These are phyloP conservation scores for Drosophila burlai DNA, from an alignment of 1,140 invertebrate species.

Conservation along the genomic window DNA sequence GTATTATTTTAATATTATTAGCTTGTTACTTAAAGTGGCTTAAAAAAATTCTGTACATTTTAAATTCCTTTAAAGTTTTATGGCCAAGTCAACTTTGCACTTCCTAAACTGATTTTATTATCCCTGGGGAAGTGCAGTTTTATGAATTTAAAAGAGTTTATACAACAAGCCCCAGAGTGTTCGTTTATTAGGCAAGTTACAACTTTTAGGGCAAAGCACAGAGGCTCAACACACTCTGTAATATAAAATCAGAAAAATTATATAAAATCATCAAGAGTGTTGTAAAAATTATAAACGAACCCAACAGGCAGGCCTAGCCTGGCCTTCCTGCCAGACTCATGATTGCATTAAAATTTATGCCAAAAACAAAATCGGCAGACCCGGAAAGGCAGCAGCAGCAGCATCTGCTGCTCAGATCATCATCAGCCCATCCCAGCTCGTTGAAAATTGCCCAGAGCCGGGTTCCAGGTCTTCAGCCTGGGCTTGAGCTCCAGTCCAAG, in stretches of 20 bases:
- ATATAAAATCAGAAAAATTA: conserved; percentile 5
- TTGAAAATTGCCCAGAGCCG: conserved; percentile 56
- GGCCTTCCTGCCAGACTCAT: conserved; percentile 16
- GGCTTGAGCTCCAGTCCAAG: background rate
- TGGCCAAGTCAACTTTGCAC: too few relatives aligned
- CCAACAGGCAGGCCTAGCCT: background rate
- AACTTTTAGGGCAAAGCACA: background rate
- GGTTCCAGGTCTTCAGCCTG: conserved; percentile 1
- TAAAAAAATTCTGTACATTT: background rate
- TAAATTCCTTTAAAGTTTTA: background rate
- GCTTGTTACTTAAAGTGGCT: too few relatives aligned
- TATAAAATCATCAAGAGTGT: conserved; percentile 27
- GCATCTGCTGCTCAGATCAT: conserved; percentile 34
- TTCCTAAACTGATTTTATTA: background rate
- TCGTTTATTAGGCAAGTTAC: background rate
- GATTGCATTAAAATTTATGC: conserved; percentile 61
- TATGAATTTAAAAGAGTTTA: too few relatives aligned
- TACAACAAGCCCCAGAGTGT: background rate
- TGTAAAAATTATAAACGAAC: conserved; percentile 37
- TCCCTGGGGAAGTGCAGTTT: too few relatives aligned
- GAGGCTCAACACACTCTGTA: background rate
- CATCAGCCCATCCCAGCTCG: conserved; percentile 38
- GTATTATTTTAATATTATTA: background rate
- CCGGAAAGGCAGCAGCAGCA: conserved; percentile 14
- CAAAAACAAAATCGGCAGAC: conserved; percentile 20